phyloP scores from a whole-genome alignment of 2,797 vertebrate genomes.

The Sebastes melanostomus region DNA sequence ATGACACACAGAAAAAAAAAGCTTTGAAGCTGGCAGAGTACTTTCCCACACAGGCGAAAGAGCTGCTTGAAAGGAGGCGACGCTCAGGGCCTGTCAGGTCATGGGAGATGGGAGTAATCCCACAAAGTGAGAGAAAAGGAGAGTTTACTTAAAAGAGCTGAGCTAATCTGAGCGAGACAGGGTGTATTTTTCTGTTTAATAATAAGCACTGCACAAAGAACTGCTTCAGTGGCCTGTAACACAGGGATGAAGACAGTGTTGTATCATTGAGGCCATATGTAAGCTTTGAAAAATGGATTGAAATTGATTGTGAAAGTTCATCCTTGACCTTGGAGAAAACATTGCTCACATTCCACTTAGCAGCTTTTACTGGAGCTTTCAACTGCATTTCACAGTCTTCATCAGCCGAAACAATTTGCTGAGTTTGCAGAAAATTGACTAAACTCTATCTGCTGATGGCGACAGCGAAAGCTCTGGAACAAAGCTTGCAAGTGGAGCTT shows the following conservation, averaged over 20 bases:
- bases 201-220: background rate
- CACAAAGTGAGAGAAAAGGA: background rate
- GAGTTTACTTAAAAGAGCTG: slow-evolving; percentile 1
- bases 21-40: slow-evolving; percentile 39
- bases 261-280: background rate
- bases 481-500: background rate
- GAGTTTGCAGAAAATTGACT: background rate
- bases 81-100: background rate
- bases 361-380: background rate
- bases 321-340: background rate
- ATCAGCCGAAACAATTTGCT: background rate
- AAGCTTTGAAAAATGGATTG: background rate
- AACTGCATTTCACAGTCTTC: background rate
- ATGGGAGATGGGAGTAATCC: slow-evolving; percentile 17
- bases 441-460: background rate
- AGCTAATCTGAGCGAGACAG: background rate
- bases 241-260: background rate
- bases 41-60: slow-evolving; percentile 43
- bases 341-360: background rate
- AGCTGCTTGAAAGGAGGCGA: slow-evolving; percentile 34
- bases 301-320: background rate
- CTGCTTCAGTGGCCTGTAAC: background rate
- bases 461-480: background rate
- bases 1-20: slow-evolving; percentile 28
- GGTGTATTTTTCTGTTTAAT: background rate